Evolutionary conservation across 2,797 vertebrate species (phyloP).

Genomic region (Botia kubotai): DNA sequence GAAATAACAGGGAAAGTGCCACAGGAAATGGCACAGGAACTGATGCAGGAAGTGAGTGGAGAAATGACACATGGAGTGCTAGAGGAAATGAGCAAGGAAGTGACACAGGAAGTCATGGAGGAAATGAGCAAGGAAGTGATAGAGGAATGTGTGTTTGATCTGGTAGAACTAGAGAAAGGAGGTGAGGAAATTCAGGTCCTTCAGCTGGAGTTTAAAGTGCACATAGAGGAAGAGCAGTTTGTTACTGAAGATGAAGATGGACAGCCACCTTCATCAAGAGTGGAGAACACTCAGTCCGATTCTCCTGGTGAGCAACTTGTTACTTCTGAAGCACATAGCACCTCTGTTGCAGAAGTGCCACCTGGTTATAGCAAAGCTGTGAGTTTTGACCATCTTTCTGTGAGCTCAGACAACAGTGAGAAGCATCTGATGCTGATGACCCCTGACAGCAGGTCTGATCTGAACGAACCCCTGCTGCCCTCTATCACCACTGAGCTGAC

Average conservation of each 20-base stretch:
- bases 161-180: conserved; percentile 29
- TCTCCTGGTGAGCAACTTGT: conserved; percentile 64
- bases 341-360: conserved; percentile 80
- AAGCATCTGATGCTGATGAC: conserved; percentile 89
- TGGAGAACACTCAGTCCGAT: conserved; percentile 63
- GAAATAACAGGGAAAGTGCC: too few species aligned
- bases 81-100: too few species aligned
- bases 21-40: too few species aligned
- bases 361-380: conserved; percentile 98
- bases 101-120: neutral
- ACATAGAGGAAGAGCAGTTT: conserved; percentile 55
- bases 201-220: conserved; percentile 51
- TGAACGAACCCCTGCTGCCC: conserved; percentile 84
- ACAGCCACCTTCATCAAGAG: conserved; percentile 26
- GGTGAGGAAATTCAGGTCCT: neutral
- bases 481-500: conserved; percentile 93
- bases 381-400: conserved; percentile 91
- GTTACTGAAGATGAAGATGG: conserved; percentile 60
- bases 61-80: too few species aligned
- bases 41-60: too few species aligned
- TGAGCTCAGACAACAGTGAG: conserved; percentile 86
- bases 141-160: conserved; percentile 59
- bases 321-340: conserved; percentile 83
- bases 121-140: conserved; percentile 42
- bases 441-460: conserved; percentile 87